Percentiles rank a stretch among this genome's conserved stretches.
Conservation (phyloP, 2,888 invertebrate species). For the Homarus gammarus region DNA sequence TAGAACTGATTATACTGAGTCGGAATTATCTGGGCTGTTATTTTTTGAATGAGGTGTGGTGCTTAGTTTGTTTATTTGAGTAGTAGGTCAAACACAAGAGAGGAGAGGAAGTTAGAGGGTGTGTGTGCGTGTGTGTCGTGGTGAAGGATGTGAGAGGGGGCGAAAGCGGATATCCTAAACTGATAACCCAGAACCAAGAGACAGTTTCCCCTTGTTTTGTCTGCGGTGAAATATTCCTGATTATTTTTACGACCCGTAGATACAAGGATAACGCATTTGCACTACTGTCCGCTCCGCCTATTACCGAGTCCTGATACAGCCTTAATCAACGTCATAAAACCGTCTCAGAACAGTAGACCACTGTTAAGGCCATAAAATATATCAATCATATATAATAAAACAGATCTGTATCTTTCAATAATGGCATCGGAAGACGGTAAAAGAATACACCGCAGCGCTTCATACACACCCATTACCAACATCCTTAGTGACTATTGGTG, state of each 20-base stretch:
- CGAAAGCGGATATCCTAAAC: conserved; percentile 36
- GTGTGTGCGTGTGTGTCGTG: neutral
- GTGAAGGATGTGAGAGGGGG: neutral
- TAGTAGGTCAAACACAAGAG: too few species aligned
- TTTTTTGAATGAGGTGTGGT: too few species aligned
- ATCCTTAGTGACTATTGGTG: too few species aligned
- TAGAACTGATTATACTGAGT: too few species aligned
- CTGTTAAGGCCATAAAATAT: neutral
- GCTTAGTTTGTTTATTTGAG: too few species aligned
- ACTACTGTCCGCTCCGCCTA: neutral
- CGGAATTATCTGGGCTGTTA: too few species aligned
- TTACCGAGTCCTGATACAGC: neutral
- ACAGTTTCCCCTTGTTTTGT: conserved; percentile 32
- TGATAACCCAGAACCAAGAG: conserved; percentile 31
- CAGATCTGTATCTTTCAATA: conserved; percentile 1
- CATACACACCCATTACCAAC: neutral
- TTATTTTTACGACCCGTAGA: conserved; percentile 41
- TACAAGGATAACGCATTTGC: conserved; percentile 57
- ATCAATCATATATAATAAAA: neutral
- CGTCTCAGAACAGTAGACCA: neutral
- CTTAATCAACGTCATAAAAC: conserved; percentile 10
- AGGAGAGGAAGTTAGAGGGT: too few species aligned
- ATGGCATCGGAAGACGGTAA: neutral
- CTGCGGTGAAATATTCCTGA: conserved; percentile 32
- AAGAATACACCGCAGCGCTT: neutral